These are phyloP conservation scores for Buathra laborator DNA, from an alignment of 2,888 invertebrate genomes.

Conservation along the genomic window DNA sequence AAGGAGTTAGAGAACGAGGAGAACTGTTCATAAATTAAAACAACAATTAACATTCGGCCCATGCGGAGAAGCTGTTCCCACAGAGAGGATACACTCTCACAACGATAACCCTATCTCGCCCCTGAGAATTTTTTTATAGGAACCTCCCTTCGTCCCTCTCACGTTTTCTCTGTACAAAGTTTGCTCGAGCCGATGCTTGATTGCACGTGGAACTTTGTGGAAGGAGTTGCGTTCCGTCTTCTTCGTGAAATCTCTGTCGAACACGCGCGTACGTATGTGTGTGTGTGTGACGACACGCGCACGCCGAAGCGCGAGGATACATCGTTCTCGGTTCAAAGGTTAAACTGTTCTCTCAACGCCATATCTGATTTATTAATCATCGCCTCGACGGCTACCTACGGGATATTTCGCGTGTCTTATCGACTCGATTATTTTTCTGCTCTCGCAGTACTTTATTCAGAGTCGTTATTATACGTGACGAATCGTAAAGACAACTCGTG, in stretches of 20 bases:
- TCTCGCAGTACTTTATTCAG: constrained; percentile 27
- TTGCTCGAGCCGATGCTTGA: constrained; percentile 59
- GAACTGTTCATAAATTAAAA: constrained; percentile 83
- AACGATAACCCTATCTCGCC: constrained; percentile 73
- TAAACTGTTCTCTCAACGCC: constrained; percentile 83
- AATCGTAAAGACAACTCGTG: background rate
- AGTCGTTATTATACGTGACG: background rate
- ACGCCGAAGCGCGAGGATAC: constrained; percentile 65
- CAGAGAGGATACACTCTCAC: constrained; percentile 68
- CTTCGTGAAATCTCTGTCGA: constrained; percentile 21
- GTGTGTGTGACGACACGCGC: constrained; percentile 32
- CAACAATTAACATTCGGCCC: constrained; percentile 83
- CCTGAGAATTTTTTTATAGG: constrained; percentile 66
- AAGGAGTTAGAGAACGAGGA: constrained; percentile 58
- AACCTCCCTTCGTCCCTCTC: constrained; percentile 39
- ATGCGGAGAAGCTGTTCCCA: constrained; percentile 77
- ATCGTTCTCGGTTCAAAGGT: constrained; percentile 77
- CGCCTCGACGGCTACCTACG: constrained; percentile 73
- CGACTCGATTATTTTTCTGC: constrained; percentile 61
- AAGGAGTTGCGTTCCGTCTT: constrained; percentile 39
- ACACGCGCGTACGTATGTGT: background rate
- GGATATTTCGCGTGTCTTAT: constrained; percentile 62
- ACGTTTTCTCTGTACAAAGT: constrained; percentile 68
- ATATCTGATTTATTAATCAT: constrained; percentile 82
- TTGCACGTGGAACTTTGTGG: constrained; percentile 49